Percentiles rank a stretch among this genome's conserved stretches.
phyloP scores from a whole-genome alignment of 2,797 vertebrate species.

The Tinamus major region DNA sequence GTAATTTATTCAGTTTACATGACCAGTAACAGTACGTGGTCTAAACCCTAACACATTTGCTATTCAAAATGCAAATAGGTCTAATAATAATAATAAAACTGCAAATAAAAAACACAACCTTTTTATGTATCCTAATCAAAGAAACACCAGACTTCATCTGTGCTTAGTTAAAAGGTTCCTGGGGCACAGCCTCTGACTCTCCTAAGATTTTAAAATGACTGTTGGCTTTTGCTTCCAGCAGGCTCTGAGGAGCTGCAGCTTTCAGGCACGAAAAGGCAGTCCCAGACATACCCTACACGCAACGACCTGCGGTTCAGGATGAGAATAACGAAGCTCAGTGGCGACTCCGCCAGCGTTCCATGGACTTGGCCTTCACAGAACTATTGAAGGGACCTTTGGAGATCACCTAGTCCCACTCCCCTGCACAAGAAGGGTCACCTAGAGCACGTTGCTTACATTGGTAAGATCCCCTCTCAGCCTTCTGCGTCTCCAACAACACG shows the following conservation, averaged over 20 bases:
- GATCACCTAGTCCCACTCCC: too few species aligned
- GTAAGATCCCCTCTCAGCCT: too few species aligned
- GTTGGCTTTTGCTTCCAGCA: neutral
- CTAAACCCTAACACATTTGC: neutral
- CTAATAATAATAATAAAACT: neutral
- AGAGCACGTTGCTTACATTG: too few species aligned
- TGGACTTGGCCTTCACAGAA: too few species aligned
- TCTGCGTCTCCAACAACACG: neutral
- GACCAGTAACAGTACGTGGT: neutral
- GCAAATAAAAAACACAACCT: neutral
- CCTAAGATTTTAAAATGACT: neutral
- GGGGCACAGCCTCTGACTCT: neutral
- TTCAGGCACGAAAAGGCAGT: neutral
- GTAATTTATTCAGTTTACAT: neutral
- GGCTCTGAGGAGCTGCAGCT: neutral
- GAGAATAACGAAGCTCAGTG: neutral
- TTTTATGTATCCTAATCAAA: neutral
- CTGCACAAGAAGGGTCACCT: too few species aligned
- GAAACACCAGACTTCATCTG: neutral
- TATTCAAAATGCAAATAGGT: neutral
- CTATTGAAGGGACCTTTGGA: too few species aligned
- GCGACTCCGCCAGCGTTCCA: too few species aligned
- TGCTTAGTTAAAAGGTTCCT: neutral
- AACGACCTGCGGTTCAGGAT: neutral
- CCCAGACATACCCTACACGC: neutral